Conservation (phyloP, 1,140 invertebrate species). For the Heliothis subflexa region DNA sequence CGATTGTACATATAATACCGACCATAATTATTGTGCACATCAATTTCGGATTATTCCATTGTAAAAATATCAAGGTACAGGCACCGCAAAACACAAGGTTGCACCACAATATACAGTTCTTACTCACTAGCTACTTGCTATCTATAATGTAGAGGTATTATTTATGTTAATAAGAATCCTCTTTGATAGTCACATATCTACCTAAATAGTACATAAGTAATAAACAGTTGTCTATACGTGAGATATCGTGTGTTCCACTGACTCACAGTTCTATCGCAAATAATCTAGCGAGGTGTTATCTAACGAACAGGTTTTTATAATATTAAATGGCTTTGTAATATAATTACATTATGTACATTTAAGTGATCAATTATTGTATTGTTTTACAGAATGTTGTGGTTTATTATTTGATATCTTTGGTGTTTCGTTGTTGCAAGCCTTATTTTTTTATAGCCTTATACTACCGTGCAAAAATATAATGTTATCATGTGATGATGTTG, state of each 20-base stretch:
- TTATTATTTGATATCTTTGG: no score
- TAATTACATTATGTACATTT: slow-evolving; percentile 2
- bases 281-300: slow-evolving; percentile 16
- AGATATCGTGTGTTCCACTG: slow-evolving; percentile 6
- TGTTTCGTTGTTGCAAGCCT: no score
- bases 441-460: no score
- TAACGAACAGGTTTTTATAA: background rate
- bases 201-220: background rate
- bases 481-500: no score
- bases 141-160: background rate
- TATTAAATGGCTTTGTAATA: background rate
- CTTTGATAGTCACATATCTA: background rate
- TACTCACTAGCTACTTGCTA: background rate
- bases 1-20: no score
- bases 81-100: background rate
- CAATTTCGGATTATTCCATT: no score
- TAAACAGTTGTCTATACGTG: background rate
- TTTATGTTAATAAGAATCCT: background rate
- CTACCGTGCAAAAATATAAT: no score
- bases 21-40: no score
- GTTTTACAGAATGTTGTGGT: no score
- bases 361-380: slow-evolving; percentile 1
- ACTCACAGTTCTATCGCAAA: background rate
- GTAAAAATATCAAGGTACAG: background rate
- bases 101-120: slow-evolving; percentile 10